Evolutionary conservation across 2,797 vertebrate species (phyloP).

Genomic region (Pitangus sulphuratus): DNA sequence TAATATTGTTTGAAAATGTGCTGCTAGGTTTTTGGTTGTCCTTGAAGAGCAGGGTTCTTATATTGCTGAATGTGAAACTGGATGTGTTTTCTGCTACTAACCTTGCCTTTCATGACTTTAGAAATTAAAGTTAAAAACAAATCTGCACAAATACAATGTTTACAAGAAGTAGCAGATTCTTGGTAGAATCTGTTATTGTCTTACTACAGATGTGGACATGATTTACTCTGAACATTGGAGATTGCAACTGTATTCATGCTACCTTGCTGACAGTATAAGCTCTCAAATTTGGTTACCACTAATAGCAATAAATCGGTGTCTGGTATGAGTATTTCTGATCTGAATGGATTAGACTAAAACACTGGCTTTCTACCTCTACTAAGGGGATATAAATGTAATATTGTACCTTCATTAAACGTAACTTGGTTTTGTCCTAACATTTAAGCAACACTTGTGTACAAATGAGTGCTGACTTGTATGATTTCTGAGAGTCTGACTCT

Average conservation of each 20-base stretch:
- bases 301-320: constrained; percentile 78
- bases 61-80: constrained; percentile 77
- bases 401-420: constrained; percentile 56
- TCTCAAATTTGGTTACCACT: constrained; percentile 72
- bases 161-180: constrained; percentile 78
- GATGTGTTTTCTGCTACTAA: constrained; percentile 77
- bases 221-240: constrained; percentile 68
- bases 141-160: constrained; percentile 80
- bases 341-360: constrained; percentile 64
- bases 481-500: not conserved
- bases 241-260: constrained; percentile 68
- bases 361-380: constrained; percentile 61
- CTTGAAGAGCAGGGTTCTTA: constrained; percentile 70
- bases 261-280: constrained; percentile 68
- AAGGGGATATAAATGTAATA: constrained; percentile 61
- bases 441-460: not conserved
- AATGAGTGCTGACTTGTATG: not conserved
- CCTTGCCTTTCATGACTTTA: constrained; percentile 75
- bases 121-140: constrained; percentile 68
- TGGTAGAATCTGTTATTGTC: constrained; percentile 73
- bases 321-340: constrained; percentile 71
- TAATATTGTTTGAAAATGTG: constrained; percentile 74
- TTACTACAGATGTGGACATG: constrained; percentile 68
- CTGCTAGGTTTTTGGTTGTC: constrained; percentile 76
- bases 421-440: constrained; percentile 35